Percentiles rank a stretch among this genome's conserved stretches.
phyloP scores from a whole-genome alignment of 2,888 invertebrate species.

The Anodontia alba region DNA sequence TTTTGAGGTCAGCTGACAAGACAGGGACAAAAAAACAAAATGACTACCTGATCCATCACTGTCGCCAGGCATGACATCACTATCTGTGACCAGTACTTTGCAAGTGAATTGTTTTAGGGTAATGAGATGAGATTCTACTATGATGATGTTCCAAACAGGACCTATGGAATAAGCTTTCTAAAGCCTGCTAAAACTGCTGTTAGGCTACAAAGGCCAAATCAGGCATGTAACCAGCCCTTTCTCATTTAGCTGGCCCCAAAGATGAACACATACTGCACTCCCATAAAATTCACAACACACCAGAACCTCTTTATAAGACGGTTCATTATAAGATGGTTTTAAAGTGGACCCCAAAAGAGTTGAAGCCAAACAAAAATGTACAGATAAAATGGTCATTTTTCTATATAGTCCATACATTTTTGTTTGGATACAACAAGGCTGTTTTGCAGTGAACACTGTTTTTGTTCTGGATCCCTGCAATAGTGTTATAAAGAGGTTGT shows the following conservation, averaged over 20 bases:
- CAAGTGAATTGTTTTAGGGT: not conserved
- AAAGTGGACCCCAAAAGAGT: too few species aligned
- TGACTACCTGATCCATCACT: not conserved
- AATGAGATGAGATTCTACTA: slow-evolving; percentile 15
- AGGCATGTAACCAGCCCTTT: slow-evolving; percentile 33
- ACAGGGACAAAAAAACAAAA: slow-evolving; percentile 11
- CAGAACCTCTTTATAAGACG: too few species aligned
- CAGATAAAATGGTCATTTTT: too few species aligned
- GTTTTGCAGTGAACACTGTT: too few species aligned
- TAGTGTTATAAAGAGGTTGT: too few species aligned
- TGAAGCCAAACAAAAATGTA: too few species aligned
- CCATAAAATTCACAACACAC: not conserved
- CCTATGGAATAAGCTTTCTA: not conserved
- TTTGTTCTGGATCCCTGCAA: too few species aligned
- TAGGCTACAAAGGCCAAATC: not conserved
- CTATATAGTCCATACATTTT: too few species aligned
- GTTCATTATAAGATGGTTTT: too few species aligned
- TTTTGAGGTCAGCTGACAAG: slow-evolving; percentile 14
- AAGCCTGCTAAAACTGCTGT: not conserved
- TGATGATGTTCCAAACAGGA: not conserved
- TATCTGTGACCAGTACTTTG: not conserved
- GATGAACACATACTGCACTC: slow-evolving; percentile 83
- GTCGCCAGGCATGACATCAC: not conserved
- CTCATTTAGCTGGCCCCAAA: slow-evolving; percentile 75
- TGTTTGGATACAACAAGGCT: too few species aligned